Base-by-base conservation (phyloP, 2,888 invertebrate species). In the Machimus atricapillus region DNA sequence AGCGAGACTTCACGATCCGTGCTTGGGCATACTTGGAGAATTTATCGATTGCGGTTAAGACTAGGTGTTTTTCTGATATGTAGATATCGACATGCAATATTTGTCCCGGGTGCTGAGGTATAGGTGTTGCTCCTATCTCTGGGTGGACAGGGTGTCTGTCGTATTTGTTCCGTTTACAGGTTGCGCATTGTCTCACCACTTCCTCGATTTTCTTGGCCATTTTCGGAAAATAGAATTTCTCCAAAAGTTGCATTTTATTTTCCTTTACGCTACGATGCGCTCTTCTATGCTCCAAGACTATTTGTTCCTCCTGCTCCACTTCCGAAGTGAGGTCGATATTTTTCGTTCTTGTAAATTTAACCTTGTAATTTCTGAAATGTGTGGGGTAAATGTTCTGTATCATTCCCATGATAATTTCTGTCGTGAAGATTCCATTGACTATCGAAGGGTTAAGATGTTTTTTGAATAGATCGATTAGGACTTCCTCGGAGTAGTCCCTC, bases 31-130 rank as follows among this genome's bases (percentile, higher is more conserved):
- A 79, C 12, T 79, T 40, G 8, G 19, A 79, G 46, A 79, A 66
- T 88, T 88, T 88, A 46, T 88, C 87, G 66, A 88, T 74, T n/a
- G 88, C 74, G 1, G 83, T 88, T 9, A 87, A 58, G 19, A 88
- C 79, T 58, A 87, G 31, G 2, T 86, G 43, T 34, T 76, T 87
- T 85, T 88, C 88, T 5, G 79, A 86, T 14, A 83, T 86, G 43
- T 81, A 88, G 43, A 87, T 88, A 66, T 88, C 87, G 8, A 88
- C 43, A 52, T 87, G 88, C 16, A 87, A n/a, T 34, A 82, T 87
- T 43, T 88, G 82, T 23, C 87, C 88, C 31, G 88, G 89, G 52
- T 88, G 88, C 5, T 87, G 56, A n/a, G 83, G 87, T 23, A 89
- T 89, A 12, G 88, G 86, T 43, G 88, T 88, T n/a, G 27, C 31